phyloP scores from a whole-genome alignment of 2,797 vertebrate species.

The Falco biarmicus region DNA sequence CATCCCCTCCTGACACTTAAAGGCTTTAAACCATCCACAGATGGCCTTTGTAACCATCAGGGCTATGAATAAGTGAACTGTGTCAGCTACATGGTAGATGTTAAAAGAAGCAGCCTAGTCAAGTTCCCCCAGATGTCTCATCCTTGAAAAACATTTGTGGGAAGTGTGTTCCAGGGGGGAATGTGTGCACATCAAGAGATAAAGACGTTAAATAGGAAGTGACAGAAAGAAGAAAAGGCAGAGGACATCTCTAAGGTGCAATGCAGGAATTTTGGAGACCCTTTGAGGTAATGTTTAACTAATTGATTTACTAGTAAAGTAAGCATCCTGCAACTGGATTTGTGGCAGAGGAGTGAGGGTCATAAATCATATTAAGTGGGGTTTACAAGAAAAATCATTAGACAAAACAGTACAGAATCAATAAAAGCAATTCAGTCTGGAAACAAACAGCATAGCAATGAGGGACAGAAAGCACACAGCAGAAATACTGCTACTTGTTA shows the following conservation, averaged over 20 bases:
- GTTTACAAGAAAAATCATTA: slow-evolving; percentile 18
- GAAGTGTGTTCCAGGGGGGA: background rate
- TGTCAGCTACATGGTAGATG: background rate
- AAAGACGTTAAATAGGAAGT: background rate
- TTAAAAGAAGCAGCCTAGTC: background rate
- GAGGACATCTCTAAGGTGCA: background rate
- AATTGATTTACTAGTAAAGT: background rate
- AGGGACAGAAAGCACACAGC: background rate
- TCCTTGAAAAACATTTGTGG: background rate
- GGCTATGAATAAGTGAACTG: background rate
- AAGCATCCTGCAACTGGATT: background rate
- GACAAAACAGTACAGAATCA: slow-evolving; percentile 19
- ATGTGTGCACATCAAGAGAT: background rate
- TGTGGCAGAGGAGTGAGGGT: background rate
- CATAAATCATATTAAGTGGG: slow-evolving; percentile 4
- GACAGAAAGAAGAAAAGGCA: background rate
- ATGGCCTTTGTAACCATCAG: background rate
- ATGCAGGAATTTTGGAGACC: background rate
- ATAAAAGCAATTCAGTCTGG: slow-evolving; percentile 17
- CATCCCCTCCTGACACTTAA: background rate
- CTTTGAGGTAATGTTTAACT: background rate
- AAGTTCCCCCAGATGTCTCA: background rate
- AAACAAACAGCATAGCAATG: background rate
- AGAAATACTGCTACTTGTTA: background rate
- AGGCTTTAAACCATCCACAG: background rate